Percentiles rank a stretch among this genome's conserved stretches.
phyloP scores from a whole-genome alignment of 2,797 vertebrate genomes.

The Peromyscus attwateri region DNA sequence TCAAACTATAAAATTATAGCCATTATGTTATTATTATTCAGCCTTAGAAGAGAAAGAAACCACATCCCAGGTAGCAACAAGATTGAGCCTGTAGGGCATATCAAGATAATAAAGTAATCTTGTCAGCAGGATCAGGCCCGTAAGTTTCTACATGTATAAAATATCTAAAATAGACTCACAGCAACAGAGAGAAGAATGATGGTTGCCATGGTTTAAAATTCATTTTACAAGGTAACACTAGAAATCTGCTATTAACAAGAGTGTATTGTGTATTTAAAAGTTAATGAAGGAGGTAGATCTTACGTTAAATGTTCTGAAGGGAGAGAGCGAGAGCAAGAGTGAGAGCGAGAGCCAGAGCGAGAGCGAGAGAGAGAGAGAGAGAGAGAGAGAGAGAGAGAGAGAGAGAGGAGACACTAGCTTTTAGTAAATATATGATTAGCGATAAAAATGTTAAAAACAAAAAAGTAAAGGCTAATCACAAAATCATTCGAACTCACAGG shows the following conservation, averaged over 20 bases:
- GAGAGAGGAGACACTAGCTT: too few species aligned
- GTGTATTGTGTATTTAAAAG: background rate
- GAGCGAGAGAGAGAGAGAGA: background rate
- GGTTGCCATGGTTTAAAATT: background rate
- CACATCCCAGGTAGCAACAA: background rate
- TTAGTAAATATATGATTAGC: background rate
- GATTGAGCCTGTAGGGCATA: background rate
- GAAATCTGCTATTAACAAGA: background rate
- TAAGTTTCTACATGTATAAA: background rate
- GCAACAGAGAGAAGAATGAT: background rate
- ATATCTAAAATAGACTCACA: background rate
- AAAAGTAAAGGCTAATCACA: background rate
- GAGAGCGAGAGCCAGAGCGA: background rate
- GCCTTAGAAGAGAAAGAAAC: background rate
- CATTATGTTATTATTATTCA: background rate
- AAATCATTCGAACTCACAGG: background rate
- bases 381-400: too few species aligned
- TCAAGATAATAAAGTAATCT: background rate
- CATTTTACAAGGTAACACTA: background rate
- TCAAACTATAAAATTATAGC: background rate
- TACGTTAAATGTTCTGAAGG: background rate
- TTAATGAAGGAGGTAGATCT: background rate
- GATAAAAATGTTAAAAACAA: background rate
- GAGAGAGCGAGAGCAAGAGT: background rate
- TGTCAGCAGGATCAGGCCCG: background rate